Evolutionary conservation across 1,140 invertebrate species (phyloP), one percentile per base, ranked within the genome.

Genomic region (Saccostrea cuccullata): DNA sequence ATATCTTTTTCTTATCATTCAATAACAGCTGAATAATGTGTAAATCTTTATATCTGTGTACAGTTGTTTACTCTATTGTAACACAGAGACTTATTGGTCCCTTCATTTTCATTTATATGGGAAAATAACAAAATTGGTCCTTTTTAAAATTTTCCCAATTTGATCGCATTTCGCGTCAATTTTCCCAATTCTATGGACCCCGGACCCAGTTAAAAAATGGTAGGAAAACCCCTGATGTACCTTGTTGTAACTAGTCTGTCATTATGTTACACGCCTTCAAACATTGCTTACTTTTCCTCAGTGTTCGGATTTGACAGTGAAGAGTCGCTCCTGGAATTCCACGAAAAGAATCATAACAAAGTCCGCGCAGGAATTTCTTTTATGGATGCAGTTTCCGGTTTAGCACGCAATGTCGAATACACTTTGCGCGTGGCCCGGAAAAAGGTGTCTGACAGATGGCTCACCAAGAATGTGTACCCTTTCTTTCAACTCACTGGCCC

Each of bases 401-500:
- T 92, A 11, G 86, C 88, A 0, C 89, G 91, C 77, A 64, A 83
- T 40, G 85, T 92, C 12, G n/a, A 70, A 17, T 88, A 92, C 70
- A 89, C 92, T 40, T 87, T 95, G 0, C 94, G 92, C 15, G 94
- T 94, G 11, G 87, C 95, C 30, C 92, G 94, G 2, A 93, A 94
- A 85, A 88, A 89, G 17, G 89, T 90, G 40, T 40, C 85, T 12
- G 91, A 92, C 47, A 89, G 67, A 86, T 97, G 97, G 97, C 94
- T 94, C 87, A 97, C 97, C 0, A 96, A 96, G 90, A 93, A 96
- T 17, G 92, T 96, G 13, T 97, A 96, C 93, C 96, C 97, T 3
- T 90, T 97, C 17, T 97, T 97, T 92, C 96, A 97, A 91, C 93
- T 95, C 20, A 95, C 96, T 20, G 96, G 97, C 3, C 97, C 97